Percentiles rank a stretch among this genome's conserved stretches.
These are phyloP conservation scores for Cephus pygmeus DNA, from an alignment of 2,888 invertebrate genomes.

Conservation along the genomic window DNA sequence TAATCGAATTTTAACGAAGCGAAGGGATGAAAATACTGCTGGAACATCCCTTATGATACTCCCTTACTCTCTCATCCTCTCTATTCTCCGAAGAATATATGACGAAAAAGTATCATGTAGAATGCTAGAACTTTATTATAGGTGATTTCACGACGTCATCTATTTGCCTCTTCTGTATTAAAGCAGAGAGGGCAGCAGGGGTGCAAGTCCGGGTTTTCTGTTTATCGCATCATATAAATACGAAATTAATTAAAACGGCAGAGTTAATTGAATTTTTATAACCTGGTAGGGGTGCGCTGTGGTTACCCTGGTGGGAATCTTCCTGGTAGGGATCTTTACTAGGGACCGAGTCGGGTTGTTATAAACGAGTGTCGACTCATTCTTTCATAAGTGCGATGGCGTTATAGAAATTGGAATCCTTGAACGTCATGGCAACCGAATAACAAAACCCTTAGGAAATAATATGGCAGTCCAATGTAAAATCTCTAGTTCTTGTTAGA, in stretches of 20 bases:
- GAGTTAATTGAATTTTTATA: slow-evolving; percentile 61
- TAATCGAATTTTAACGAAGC: no score
- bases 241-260: slow-evolving; percentile 56
- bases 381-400: slow-evolving; percentile 56
- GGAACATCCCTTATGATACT: no score
- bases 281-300: slow-evolving; percentile 40
- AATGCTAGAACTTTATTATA: no score
- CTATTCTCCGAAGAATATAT: no score
- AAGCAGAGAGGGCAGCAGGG: slow-evolving; percentile 14
- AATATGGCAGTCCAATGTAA: no score
- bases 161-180: slow-evolving; percentile 27
- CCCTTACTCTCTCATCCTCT: no score
- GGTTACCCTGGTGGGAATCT: slow-evolving; percentile 17
- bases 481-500: no score
- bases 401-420: slow-evolving; percentile 56
- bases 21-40: no score
- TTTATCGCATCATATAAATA: slow-evolving; percentile 56
- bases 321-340: background rate
- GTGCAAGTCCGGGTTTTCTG: slow-evolving; percentile 31
- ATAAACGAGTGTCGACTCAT: slow-evolving; percentile 43
- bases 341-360: slow-evolving; percentile 44
- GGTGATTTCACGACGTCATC: no score
- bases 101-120: no score
- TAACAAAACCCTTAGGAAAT: no score
- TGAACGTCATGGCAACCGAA: slow-evolving; percentile 11